Conservation (phyloP, 2,888 invertebrate genomes). For the Molanna angustata region DNA sequence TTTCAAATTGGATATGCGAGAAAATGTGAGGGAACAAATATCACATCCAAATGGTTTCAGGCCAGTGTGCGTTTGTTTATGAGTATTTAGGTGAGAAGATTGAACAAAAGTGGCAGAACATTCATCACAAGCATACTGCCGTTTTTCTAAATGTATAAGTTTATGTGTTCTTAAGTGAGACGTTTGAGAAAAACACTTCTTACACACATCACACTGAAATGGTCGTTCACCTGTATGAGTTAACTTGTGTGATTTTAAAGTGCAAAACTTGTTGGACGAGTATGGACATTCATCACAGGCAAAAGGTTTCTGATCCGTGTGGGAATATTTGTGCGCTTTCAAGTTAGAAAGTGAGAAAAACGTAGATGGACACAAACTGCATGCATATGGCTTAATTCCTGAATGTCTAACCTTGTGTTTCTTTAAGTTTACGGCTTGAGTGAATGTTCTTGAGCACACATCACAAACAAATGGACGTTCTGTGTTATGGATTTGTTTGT, state of each 20-base stretch:
- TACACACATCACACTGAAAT: neutral
- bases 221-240: neutral
- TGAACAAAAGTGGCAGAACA: neutral
- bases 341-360: neutral
- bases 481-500: neutral
- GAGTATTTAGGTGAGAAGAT: neutral
- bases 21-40: neutral
- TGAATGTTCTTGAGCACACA: neutral
- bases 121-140: neutral
- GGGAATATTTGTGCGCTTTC: neutral
- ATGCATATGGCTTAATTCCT: neutral
- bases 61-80: neutral
- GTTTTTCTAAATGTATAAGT: neutral
- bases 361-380: neutral
- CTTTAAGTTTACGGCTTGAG: neutral
- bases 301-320: neutral
- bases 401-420: neutral
- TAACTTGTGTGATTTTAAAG: neutral
- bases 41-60: neutral
- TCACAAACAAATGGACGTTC: neutral
- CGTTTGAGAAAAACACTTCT: neutral
- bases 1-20: neutral
- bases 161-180: neutral
- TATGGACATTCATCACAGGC: neutral
- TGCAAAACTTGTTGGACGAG: neutral